A percentile compares a stretch with the other conserved stretches of the same genome.
Evolutionary conservation across 1,140 invertebrate species (phyloP).

Genomic region (Agrypnia vestita): DNA sequence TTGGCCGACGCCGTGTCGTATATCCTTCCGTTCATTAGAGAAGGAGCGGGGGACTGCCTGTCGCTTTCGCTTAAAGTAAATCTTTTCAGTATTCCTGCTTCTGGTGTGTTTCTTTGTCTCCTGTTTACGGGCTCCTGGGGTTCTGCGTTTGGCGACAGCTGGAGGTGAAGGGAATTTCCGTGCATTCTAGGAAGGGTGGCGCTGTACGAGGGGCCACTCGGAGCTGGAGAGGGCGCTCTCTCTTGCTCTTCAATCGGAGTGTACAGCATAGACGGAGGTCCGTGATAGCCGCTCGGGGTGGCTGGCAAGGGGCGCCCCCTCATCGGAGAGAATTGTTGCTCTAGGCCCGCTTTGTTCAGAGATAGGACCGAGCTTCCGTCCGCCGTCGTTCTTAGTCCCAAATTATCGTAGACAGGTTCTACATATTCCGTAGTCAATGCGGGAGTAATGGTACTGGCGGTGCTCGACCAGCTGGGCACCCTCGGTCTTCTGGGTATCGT

Average conservation of each 20-base stretch:
- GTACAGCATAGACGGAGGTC: slow-evolving; percentile 70
- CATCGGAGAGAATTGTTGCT: slow-evolving; percentile 73
- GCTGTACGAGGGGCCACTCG: slow-evolving; percentile 62
- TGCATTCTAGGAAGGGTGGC: slow-evolving; percentile 65
- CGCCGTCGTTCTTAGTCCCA: slow-evolving; percentile 87
- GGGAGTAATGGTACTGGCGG: slow-evolving; percentile 73
- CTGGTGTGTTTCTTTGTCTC: slow-evolving; percentile 70
- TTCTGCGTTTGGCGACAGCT: slow-evolving; percentile 66
- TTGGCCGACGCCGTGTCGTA: slow-evolving; percentile 46
- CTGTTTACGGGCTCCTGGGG: slow-evolving; percentile 67
- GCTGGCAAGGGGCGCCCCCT: slow-evolving; percentile 76
- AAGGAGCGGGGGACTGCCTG: slow-evolving; percentile 31
- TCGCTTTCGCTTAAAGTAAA: slow-evolving; percentile 62
- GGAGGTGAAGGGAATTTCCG: slow-evolving; percentile 65
- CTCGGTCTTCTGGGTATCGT: slow-evolving; percentile 88
- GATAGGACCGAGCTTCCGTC: slow-evolving; percentile 87
- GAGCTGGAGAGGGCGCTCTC: slow-evolving; percentile 68
- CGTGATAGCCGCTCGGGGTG: slow-evolving; percentile 70
- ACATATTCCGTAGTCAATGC: slow-evolving; percentile 74
- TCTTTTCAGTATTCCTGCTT: slow-evolving; percentile 65
- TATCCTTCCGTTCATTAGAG: slow-evolving; percentile 37
- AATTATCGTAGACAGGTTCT: slow-evolving; percentile 89
- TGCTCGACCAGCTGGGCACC: slow-evolving; percentile 86
- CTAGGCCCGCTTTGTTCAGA: slow-evolving; percentile 77
- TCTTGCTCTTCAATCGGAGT: slow-evolving; percentile 81